A percentile compares a stretch with the other conserved stretches of the same genome.
Conservation (phyloP, 30 jellyfish, hydroid and myxozoan species). For the Turritopsis rubra region DNA sequence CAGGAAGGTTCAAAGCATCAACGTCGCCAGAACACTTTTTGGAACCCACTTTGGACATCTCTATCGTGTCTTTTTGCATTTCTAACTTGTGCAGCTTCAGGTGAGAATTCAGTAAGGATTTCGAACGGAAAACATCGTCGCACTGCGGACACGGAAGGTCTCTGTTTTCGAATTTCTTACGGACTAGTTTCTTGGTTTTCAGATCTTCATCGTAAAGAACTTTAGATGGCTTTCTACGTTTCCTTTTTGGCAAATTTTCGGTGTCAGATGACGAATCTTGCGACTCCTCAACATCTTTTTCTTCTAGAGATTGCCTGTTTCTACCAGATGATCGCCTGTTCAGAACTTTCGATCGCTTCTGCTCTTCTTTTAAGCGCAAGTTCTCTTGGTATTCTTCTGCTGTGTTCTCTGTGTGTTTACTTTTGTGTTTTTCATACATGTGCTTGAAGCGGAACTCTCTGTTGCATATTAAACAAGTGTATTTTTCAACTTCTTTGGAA, state of each 20-base stretch:
- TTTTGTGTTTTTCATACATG: slow-evolving; percentile 12
- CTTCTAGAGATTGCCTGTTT: background rate
- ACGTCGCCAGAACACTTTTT: background rate
- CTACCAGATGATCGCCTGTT: background rate
- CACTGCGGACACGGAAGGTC: slow-evolving; percentile 14
- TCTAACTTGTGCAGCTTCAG: slow-evolving; percentile 8
- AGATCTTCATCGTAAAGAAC: slow-evolving; percentile 13
- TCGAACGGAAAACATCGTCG: slow-evolving; percentile 15
- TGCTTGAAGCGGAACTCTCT: slow-evolving; percentile 1
- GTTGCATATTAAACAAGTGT: slow-evolving; percentile 22
- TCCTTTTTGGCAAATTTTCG: slow-evolving; percentile 19
- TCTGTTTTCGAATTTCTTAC: slow-evolving; percentile 5
- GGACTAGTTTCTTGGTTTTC: slow-evolving; percentile 1
- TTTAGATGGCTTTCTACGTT: slow-evolving; percentile 26
- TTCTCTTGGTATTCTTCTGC: slow-evolving; percentile 30
- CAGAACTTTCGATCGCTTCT: background rate
- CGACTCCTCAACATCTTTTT: background rate
- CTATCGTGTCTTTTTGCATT: background rate
- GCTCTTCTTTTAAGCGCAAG: slow-evolving; percentile 7
- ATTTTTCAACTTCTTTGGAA: slow-evolving; percentile 16
- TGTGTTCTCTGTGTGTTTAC: slow-evolving; percentile 29
- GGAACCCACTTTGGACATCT: background rate
- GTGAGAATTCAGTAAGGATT: slow-evolving; percentile 23
- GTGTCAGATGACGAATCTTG: background rate
- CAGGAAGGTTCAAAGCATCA: background rate